Conservation (phyloP, 1,140 invertebrate genomes). For the Plectrocnemia conspersa region DNA sequence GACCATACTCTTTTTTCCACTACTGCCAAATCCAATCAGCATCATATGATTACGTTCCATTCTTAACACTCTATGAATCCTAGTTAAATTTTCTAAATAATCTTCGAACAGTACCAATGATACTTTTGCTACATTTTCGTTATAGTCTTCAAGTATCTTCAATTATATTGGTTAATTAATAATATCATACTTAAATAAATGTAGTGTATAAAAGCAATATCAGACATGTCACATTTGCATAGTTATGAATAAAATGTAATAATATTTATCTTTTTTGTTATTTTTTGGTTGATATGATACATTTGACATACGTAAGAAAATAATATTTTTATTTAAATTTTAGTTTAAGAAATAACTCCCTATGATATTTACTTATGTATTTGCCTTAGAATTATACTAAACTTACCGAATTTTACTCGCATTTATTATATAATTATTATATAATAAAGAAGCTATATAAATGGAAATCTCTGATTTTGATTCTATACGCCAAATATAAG, state of each 20-base stretch:
- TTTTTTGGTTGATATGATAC: too few relatives aligned
- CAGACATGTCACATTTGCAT: too few relatives aligned
- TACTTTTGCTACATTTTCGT: conserved; percentile 64
- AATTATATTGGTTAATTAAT: conserved; percentile 2
- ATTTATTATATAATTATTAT: too few relatives aligned
- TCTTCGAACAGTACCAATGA: conserved; percentile 85
- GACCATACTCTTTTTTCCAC: conserved; percentile 75
- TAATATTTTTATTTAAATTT: too few relatives aligned
- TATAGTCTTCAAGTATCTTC: conserved; percentile 81
- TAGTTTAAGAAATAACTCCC: too few relatives aligned
- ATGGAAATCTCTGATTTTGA: too few relatives aligned
- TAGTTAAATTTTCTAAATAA: conserved; percentile 80
- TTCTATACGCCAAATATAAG: background rate
- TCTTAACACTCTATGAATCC: conserved; percentile 75
- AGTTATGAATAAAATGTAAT: background rate
- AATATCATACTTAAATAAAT: background rate
- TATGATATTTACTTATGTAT: too few relatives aligned
- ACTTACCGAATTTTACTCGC: too few relatives aligned
- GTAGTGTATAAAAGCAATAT: conserved; percentile 17
- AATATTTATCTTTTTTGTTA: too few relatives aligned
- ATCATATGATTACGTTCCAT: conserved; percentile 81
- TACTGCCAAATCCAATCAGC: conserved; percentile 80
- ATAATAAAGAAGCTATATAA: too few relatives aligned
- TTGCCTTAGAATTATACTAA: too few relatives aligned
- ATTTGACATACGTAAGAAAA: too few relatives aligned